These are phyloP conservation scores for Theristicus caerulescens DNA, from an alignment of 2,113 vertebrate genomes.

Conservation along the genomic window DNA sequence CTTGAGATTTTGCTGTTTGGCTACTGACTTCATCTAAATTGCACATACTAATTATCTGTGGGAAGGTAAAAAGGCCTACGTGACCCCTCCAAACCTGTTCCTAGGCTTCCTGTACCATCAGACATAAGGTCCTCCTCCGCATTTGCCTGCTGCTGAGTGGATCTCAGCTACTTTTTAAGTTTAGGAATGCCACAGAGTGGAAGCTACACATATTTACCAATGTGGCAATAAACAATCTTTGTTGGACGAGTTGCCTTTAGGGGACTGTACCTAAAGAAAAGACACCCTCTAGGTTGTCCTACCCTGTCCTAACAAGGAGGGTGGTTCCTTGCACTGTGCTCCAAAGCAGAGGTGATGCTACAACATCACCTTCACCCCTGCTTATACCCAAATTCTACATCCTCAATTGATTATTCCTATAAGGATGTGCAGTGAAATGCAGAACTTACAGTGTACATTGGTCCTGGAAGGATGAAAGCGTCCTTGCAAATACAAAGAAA, in stretches of 20 bases:
- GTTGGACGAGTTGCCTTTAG: background rate
- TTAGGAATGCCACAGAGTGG: background rate
- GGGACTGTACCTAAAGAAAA: background rate
- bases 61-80: background rate
- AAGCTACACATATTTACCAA: background rate
- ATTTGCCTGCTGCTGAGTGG: background rate
- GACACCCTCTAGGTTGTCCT: background rate
- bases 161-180: background rate
- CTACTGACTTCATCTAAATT: background rate
- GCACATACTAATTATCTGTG: background rate
- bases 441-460: background rate
- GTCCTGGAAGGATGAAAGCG: background rate
- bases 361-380: background rate
- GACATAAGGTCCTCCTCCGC: rapidly evolving
- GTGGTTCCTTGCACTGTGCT: background rate
- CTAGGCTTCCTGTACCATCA: background rate
- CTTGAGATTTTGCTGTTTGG: background rate
- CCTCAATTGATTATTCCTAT: background rate
- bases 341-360: background rate
- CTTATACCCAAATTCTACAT: background rate
- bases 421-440: background rate
- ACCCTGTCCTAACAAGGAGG: background rate
- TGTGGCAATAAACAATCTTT: background rate
- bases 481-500: background rate
- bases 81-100: background rate